A percentile compares a stretch with the other conserved stretches of the same genome.
These are phyloP conservation scores for Xenopus tropicalis DNA, from an alignment of 2,113 vertebrate species.

Conservation along the genomic window UCB_Xtro_10.0 CM004445.2:124369001-124369500, in stretches of 20 bases:
- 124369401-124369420: slow-evolving; percentile 6
- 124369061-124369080: slow-evolving; percentile 20
- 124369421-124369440: not conserved
- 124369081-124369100: slow-evolving; percentile 27
- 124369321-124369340: slow-evolving; percentile 31
- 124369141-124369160: slow-evolving; percentile 40
- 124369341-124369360: slow-evolving; percentile 9
- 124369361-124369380: slow-evolving; percentile 6
- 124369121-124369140: slow-evolving; percentile 44
- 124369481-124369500: slow-evolving; percentile 3
- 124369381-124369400: slow-evolving; percentile 3
- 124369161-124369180: slow-evolving; percentile 40
- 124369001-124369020: slow-evolving; percentile 2
- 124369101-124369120: slow-evolving; percentile 34
- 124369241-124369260: slow-evolving; percentile 30
- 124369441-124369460: not conserved
- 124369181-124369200: slow-evolving; percentile 43
- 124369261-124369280: slow-evolving; percentile 36
- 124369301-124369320: slow-evolving; percentile 35
- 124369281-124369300: slow-evolving; percentile 40
- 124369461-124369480: not conserved
- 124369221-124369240: slow-evolving; percentile 41
- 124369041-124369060: slow-evolving; percentile 7
- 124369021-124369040: not conserved
- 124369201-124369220: slow-evolving; percentile 42